Evolutionary conservation across 2,888 invertebrate genomes (phyloP), one percentile per base, ranked within the genome.

Genomic region (Euspilapteryx auroguttella): DNA sequence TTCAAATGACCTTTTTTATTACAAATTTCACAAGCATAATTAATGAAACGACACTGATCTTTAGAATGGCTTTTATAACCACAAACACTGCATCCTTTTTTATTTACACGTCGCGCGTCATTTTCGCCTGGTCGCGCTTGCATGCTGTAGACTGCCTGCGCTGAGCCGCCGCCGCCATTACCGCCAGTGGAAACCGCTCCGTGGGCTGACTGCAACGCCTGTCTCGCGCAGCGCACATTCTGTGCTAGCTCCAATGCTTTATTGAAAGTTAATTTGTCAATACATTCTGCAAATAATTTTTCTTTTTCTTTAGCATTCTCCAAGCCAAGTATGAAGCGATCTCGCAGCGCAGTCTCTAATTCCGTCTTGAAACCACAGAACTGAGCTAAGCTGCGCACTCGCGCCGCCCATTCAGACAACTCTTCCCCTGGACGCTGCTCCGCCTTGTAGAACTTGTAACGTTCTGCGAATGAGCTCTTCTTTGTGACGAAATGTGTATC

Each of bases 301-400:
- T 35, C 34, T 24, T 32, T 34, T 11, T 32, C 37, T 10, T 30
- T 34, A 3, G 21, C 21, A 11, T 32, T 29, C 11, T 34, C 35
- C 5, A 36, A 12, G 2, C 35, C 37, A 2, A 38, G 25, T 2
- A 38, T 30, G 21, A 38, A 38, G 3, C 33, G 32, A 20, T 38
- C 38, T n/a, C 36, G 30, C 12, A 35, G 13, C 2, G 29, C 30
- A 1, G 25, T 29, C 1, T 27, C 34, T 9, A 37, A 25, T 14
- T 32, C 30, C 2, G 12, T 26, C 7, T 27, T 31, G 22, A 36
- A 36, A 3, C 27, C 25, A 20, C 36, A 36, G 21, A 30, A 12
- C 25, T 27, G 22, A 7, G 34, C 28, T 8, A 36, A 29, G 25
- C 24, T 17, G 9, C 31, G 28, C 11, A 36, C 32, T 12, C 36